Conservation (phyloP, 2,797 vertebrate genomes). For the Stomatorhinus walkeri region DNA sequence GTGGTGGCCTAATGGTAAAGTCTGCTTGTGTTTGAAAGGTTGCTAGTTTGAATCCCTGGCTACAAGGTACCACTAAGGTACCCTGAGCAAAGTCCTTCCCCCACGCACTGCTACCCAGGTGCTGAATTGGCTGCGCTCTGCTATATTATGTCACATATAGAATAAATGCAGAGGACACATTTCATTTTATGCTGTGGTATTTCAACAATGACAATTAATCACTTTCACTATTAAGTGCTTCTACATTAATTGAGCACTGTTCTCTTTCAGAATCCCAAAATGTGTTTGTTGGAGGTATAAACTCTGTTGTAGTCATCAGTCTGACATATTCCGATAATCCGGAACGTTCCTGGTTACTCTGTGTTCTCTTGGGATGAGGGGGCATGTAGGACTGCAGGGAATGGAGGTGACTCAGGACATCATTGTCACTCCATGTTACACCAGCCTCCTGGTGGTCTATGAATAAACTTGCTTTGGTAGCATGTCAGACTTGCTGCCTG, state of each 20-base stretch:
- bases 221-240: neutral
- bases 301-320: neutral
- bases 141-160: neutral
- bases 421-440: neutral
- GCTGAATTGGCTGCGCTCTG: neutral
- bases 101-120: neutral
- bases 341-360: neutral
- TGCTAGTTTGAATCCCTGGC: neutral
- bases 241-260: neutral
- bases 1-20: neutral
- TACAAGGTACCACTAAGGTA: neutral
- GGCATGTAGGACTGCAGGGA: neutral
- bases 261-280: neutral
- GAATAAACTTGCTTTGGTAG: neutral
- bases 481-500: neutral
- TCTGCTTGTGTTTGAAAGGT: neutral
- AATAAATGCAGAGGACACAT: neutral
- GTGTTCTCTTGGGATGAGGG: neutral
- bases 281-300: neutral
- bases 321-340: neutral
- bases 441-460: neutral
- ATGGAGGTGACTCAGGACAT: neutral
- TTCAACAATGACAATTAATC: neutral
- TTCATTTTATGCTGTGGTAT: neutral
- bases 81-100: neutral